phyloP scores from a whole-genome alignment of 2,888 invertebrate genomes.

The Ophion costatus region DNA sequence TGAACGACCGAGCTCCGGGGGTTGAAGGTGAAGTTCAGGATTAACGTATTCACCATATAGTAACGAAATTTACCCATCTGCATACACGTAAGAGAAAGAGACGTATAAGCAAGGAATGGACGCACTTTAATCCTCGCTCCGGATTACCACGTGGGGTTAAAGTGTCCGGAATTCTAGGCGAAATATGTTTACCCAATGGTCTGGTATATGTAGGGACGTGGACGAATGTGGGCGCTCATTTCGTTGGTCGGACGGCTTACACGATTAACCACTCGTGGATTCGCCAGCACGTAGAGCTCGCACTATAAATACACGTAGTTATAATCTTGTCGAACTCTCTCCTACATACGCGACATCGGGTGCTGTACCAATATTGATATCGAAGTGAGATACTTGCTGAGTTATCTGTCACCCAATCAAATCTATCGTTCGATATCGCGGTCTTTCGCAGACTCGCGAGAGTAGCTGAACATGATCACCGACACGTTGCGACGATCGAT shows the following conservation, averaged over 20 bases:
- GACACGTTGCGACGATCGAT: neutral
- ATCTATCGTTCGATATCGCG: neutral
- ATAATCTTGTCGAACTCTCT: conserved; percentile 35
- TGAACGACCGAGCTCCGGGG: conserved; percentile 47
- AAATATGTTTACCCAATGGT: conserved; percentile 67
- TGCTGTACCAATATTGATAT: neutral
- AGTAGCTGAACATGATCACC: no score
- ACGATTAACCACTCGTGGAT: conserved; percentile 66
- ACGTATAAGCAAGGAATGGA: conserved; percentile 46
- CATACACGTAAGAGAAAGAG: conserved; percentile 24
- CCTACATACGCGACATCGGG: conserved; percentile 8
- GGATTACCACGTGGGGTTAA: conserved; percentile 65
- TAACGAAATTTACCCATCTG: neutral
- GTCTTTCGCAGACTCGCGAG: neutral
- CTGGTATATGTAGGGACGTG: conserved; percentile 42
- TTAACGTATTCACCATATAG: conserved; percentile 19
- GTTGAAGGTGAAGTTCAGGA: conserved; percentile 64
- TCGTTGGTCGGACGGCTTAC: conserved; percentile 62
- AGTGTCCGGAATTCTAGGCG: conserved; percentile 65
- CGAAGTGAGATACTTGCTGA: conserved; percentile 5
- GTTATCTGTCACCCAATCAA: neutral
- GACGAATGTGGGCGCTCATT: conserved; percentile 60
- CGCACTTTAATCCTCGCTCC: conserved; percentile 64
- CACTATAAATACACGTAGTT: conserved; percentile 21
- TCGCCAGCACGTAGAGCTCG: conserved; percentile 58